Conservation (phyloP, 2,888 invertebrate species). For the Dusona sp. region DNA sequence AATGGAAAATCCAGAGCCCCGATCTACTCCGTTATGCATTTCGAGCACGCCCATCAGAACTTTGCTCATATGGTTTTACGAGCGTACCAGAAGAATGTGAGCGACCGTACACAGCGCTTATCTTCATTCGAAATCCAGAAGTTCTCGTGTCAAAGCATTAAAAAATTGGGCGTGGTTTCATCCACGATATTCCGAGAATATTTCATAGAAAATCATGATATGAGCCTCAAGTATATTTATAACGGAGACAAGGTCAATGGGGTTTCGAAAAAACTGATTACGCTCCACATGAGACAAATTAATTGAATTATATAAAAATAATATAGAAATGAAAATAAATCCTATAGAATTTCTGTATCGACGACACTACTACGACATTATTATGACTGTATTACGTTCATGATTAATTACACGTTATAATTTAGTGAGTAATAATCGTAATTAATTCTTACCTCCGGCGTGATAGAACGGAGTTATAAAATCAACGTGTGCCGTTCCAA, state of each 20-base stretch:
- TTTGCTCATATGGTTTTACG: slow-evolving; percentile 60
- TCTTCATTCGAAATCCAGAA: slow-evolving; percentile 58
- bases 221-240: not conserved
- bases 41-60: slow-evolving; percentile 54
- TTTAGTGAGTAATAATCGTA: slow-evolving; percentile 16
- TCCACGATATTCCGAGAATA: slow-evolving; percentile 51
- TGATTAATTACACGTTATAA: not conserved
- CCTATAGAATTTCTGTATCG: not conserved
- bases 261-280: not conserved
- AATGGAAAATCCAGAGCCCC: slow-evolving; percentile 37
- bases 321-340: not conserved
- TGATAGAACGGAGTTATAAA: slow-evolving; percentile 54
- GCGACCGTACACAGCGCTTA: slow-evolving; percentile 10
- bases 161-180: slow-evolving; percentile 63
- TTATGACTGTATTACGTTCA: not conserved
- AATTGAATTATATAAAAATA: not conserved
- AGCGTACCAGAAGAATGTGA: slow-evolving; percentile 60
- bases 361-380: not conserved
- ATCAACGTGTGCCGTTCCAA: slow-evolving; percentile 33
- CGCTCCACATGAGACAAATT: not conserved
- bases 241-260: not conserved
- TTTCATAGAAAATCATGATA: slow-evolving; percentile 31
- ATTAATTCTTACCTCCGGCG: slow-evolving; percentile 26
- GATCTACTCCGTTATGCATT: slow-evolving; percentile 8
- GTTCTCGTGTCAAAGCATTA: slow-evolving; percentile 60